A percentile compares a stretch with the other conserved stretches of the same genome.
phyloP scores from a whole-genome alignment of 2,888 invertebrate species.

The Harmothoe impar region DNA sequence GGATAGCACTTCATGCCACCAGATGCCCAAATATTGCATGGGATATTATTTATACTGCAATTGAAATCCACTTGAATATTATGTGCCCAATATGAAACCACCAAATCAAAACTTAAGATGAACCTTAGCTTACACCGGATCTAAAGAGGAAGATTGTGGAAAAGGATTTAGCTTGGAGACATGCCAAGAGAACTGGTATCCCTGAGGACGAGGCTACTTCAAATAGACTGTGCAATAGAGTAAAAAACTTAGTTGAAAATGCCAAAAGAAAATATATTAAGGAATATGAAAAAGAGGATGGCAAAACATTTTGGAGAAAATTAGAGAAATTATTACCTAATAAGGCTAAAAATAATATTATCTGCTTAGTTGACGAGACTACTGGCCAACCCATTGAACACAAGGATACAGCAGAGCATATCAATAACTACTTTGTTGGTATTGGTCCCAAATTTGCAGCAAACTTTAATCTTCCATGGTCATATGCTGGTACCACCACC shows the following conservation, averaged over 20 bases:
- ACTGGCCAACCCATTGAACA: background rate
- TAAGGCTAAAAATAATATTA: background rate
- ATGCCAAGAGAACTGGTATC: background rate
- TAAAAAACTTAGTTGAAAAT: no score
- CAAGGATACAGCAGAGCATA: no score
- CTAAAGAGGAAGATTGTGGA: background rate
- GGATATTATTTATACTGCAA: no score
- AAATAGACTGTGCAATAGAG: constrained; percentile 43
- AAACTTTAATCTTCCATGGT: no score
- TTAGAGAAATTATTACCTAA: background rate
- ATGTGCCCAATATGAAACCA: background rate
- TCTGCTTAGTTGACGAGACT: background rate
- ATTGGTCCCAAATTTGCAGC: background rate
- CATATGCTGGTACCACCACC: no score
- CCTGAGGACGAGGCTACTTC: background rate
- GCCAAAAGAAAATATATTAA: background rate
- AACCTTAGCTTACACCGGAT: no score
- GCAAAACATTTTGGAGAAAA: no score
- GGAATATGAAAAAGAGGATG: no score
- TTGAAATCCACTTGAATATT: no score
- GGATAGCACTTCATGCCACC: no score
- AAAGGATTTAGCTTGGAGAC: background rate
- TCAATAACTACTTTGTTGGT: no score
- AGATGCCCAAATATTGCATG: no score
- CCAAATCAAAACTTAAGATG: background rate